Percentiles rank a stretch among this genome's conserved stretches.
Conservation (phyloP, 2,888 invertebrate species). For the Andrena praecox region DNA sequence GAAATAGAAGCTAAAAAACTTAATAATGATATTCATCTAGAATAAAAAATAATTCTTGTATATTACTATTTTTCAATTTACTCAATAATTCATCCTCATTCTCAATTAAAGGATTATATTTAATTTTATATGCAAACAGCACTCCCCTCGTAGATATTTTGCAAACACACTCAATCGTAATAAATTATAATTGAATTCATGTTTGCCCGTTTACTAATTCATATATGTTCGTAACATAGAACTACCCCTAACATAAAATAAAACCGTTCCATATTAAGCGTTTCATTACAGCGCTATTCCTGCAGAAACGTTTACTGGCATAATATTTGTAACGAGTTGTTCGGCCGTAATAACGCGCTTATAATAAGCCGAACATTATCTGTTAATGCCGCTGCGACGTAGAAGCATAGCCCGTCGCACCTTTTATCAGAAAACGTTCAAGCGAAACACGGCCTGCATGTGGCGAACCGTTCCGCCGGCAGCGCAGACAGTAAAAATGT, state of each 20-base stretch:
- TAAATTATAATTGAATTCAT: neutral
- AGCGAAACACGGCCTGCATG: neutral
- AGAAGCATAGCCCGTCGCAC: neutral
- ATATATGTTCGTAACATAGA: neutral
- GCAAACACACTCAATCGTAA: too few species aligned
- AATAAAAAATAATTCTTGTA: too few species aligned
- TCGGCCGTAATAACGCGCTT: neutral
- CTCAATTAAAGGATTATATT: too few species aligned
- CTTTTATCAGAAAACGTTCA: constrained; percentile 3
- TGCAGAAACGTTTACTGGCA: neutral
- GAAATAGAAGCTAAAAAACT: too few species aligned
- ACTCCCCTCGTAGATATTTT: too few species aligned
- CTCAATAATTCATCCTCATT: too few species aligned
- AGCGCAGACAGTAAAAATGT: constrained; percentile 15
- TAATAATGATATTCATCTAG: too few species aligned
- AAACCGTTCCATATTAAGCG: neutral
- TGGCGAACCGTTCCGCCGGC: neutral
- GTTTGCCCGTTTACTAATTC: neutral
- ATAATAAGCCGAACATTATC: neutral
- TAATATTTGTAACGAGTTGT: neutral
- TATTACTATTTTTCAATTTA: too few species aligned
- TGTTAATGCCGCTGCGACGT: neutral
- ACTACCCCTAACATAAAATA: too few species aligned
- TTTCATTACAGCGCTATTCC: neutral
- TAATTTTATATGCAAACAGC: too few species aligned